Percentiles rank a stretch among this genome's conserved stretches.
These are phyloP conservation scores for Julus scandinavius DNA, from an alignment of 2,888 invertebrate species.

Conservation along the genomic window DNA sequence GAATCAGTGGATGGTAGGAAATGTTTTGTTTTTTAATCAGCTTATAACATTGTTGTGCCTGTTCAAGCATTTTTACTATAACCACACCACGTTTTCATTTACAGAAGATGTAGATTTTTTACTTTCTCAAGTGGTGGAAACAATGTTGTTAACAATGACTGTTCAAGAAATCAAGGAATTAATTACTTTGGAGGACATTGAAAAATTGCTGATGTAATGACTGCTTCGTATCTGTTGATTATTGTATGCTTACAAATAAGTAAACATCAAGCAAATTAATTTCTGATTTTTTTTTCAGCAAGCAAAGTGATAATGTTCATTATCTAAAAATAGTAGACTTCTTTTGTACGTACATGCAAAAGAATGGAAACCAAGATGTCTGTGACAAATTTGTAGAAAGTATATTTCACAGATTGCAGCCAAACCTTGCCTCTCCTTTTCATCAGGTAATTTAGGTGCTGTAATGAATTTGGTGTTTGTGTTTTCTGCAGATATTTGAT, in stretches of 20 bases:
- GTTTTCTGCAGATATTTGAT: neutral
- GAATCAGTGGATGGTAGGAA: constrained; percentile 43
- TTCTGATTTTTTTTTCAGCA: constrained; percentile 60
- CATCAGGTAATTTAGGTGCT: constrained; percentile 70
- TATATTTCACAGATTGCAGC: constrained; percentile 70
- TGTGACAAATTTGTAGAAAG: neutral
- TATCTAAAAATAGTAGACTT: constrained; percentile 63
- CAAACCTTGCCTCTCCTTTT: constrained; percentile 76
- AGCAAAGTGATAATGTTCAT: constrained; percentile 60
- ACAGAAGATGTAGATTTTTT: constrained; percentile 20
- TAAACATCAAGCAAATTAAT: constrained; percentile 56
- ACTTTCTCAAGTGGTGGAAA: constrained; percentile 47
- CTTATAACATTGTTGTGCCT: neutral
- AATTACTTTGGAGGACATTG: neutral
- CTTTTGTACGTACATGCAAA: constrained; percentile 61
- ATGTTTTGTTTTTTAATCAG: neutral
- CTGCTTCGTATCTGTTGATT: neutral
- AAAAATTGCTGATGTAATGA: constrained; percentile 59
- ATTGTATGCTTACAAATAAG: constrained; percentile 51
- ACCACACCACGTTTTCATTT: neutral
- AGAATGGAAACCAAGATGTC: neutral
- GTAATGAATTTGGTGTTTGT: neutral
- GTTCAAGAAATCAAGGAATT: constrained; percentile 40
- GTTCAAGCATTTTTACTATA: neutral
- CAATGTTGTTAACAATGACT: constrained; percentile 40